Evolutionary conservation across 2,113 vertebrate species (phyloP).

Genomic region (Lepus americanus): DNA sequence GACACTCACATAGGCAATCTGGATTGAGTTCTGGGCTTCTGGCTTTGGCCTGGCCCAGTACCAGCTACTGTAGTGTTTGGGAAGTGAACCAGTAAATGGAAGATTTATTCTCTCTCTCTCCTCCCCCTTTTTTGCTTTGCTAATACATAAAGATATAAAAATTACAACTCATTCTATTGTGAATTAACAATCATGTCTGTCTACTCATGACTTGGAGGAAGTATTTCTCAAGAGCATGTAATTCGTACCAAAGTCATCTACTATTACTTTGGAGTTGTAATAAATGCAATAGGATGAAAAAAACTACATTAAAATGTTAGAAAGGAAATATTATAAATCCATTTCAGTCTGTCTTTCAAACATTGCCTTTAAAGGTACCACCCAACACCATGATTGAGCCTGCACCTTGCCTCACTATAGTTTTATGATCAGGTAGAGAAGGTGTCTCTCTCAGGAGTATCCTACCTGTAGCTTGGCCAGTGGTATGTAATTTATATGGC

Average conservation of each 20-base stretch:
- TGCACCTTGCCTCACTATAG: background rate
- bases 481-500: background rate
- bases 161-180: background rate
- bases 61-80: too few species aligned
- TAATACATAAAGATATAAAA: too few species aligned
- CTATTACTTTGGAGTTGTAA: background rate
- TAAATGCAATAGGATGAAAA: slow-evolving; percentile 19
- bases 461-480: background rate
- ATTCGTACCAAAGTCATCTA: background rate
- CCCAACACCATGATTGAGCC: too few species aligned
- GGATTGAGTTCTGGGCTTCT: too few species aligned
- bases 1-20: too few species aligned
- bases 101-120: too few species aligned
- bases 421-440: background rate
- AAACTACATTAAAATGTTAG: background rate
- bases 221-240: background rate
- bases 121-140: too few species aligned
- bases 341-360: background rate
- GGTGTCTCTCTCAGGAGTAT: background rate
- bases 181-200: background rate
- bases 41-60: too few species aligned
- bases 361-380: background rate
- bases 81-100: too few species aligned
- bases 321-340: background rate
- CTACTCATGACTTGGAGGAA: background rate